Evolutionary conservation across 2,113 vertebrate genomes (phyloP), one percentile per base, ranked within the genome.

Genomic region (Prionailurus viverrinus): DNA sequence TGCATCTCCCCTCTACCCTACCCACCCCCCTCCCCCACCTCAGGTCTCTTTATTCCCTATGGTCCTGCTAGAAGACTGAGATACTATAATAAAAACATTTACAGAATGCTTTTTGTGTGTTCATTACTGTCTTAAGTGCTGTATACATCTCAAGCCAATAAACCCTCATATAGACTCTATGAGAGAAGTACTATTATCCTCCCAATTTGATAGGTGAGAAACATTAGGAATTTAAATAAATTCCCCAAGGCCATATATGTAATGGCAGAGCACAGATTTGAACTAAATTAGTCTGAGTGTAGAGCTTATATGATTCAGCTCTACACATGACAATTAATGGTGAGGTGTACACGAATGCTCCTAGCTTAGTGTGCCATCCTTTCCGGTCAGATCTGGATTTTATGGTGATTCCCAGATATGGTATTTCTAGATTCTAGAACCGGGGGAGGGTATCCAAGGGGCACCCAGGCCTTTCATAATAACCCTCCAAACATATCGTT

Each of bases 21-120:
- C 45, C 36, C 21, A 0, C 2, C 25, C 3, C 39, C 5, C 25
- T 2, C 7, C 3, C 36, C 27, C 3, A 7, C 5, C 61, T 63
- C 25, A 78, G 6, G 51, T 83, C 41, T 53, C 36, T 82, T 68
- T 91, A 66, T 79, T 53, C 41, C 48, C 13, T 79, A 18, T 19
- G 51, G 68, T 63, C 61, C 29, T 78, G 0, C 55, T 78, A 23
- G 76, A 94, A 89, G 55, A 41, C 55, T 65, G 55, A 74, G 66
- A 74, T 63, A 33, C 31, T 45, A 36, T 25, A 81, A 89, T 71
- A 9, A 63, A 92, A 78, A 69, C 13, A 25, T n/a, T 63, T 82
- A 21, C 7, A 13, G 36, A 65, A 41, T 13, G 25, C 29, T 63
- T 81, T 15, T 2, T 68, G 3, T 27, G 69, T 58, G 48, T 76